These are phyloP conservation scores for Apomyelois bistriatella DNA, from an alignment of 2,888 invertebrate genomes.

Conservation along the genomic window DNA sequence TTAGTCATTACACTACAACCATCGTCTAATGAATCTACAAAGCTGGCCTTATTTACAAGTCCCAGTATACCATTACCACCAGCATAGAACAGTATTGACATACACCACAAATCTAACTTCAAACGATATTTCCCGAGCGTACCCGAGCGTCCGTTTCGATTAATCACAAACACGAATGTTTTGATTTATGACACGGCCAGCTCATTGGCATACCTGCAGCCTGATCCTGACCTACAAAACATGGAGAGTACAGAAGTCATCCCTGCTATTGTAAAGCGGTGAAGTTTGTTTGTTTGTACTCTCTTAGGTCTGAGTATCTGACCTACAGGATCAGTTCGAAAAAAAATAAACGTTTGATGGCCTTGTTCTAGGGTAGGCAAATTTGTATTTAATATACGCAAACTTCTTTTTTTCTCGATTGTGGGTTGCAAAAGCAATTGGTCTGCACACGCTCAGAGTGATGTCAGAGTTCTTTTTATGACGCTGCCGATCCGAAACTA, in stretches of 20 bases:
- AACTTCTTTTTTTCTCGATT: too few relatives aligned
- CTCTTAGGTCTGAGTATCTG: too few relatives aligned
- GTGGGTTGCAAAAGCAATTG: too few relatives aligned
- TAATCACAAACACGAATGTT: slow-evolving; percentile 67
- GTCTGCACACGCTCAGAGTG: too few relatives aligned
- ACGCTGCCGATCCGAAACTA: too few relatives aligned
- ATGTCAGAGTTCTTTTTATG: too few relatives aligned
- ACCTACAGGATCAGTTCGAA: too few relatives aligned
- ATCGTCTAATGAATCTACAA: background rate
- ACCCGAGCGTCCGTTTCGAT: slow-evolving; percentile 42
- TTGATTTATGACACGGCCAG: slow-evolving; percentile 63
- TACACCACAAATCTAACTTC: slow-evolving; percentile 7
- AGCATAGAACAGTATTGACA: background rate
- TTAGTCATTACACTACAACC: background rate
- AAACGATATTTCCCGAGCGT: slow-evolving; percentile 3
- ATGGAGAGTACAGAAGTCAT: background rate
- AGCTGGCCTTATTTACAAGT: background rate
- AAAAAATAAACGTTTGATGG: too few relatives aligned
- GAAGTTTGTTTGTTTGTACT: too few relatives aligned
- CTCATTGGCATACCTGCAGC: slow-evolving; percentile 15
- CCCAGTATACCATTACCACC: background rate
- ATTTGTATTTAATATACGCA: too few relatives aligned
- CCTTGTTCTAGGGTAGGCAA: too few relatives aligned
- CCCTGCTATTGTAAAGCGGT: too few relatives aligned
- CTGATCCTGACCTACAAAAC: background rate